Conservation (phyloP, 2,888 invertebrate species). For the Achlya flavicornis region DNA sequence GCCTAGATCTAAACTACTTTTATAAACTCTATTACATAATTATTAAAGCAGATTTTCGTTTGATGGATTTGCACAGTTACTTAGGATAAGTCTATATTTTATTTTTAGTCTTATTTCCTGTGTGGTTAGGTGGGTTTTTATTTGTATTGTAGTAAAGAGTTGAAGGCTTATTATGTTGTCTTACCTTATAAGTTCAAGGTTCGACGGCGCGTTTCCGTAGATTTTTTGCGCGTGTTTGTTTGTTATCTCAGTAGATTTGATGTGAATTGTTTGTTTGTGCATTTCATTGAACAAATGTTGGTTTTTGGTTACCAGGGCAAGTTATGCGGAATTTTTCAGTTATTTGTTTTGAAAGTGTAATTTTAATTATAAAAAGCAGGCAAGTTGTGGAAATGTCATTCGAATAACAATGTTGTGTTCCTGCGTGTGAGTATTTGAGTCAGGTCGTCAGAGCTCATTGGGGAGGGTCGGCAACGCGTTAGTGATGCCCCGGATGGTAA, state of each 20-base stretch:
- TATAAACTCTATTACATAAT: slow-evolving; percentile 11
- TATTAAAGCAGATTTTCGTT: slow-evolving; percentile 20
- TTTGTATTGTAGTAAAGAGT: neutral
- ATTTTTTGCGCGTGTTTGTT: slow-evolving; percentile 36
- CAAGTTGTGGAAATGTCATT: neutral
- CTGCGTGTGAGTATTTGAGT: too few relatives aligned
- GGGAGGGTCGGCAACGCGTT: too few relatives aligned
- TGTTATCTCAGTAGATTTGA: slow-evolving; percentile 14
- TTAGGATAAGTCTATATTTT: neutral
- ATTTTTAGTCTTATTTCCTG: neutral
- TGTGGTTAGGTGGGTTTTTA: neutral
- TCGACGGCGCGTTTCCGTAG: slow-evolving; percentile 39
- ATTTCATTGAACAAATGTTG: neutral
- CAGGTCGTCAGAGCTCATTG: too few relatives aligned
- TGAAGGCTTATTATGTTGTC: slow-evolving; percentile 33
- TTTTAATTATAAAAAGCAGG: neutral
- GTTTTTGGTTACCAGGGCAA: neutral
- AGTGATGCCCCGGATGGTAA: too few relatives aligned
- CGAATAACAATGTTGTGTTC: too few relatives aligned
- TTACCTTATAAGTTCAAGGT: slow-evolving; percentile 57
- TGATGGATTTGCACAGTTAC: neutral
- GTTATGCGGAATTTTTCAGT: neutral
- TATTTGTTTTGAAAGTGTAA: too few relatives aligned
- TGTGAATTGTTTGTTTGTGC: slow-evolving; percentile 1
- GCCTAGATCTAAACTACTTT: slow-evolving; percentile 16